A percentile compares a stretch with the other conserved stretches of the same genome.
These are phyloP conservation scores for Teleopsis dalmanni DNA, from an alignment of 1,140 invertebrate genomes.

Conservation along the genomic window DNA sequence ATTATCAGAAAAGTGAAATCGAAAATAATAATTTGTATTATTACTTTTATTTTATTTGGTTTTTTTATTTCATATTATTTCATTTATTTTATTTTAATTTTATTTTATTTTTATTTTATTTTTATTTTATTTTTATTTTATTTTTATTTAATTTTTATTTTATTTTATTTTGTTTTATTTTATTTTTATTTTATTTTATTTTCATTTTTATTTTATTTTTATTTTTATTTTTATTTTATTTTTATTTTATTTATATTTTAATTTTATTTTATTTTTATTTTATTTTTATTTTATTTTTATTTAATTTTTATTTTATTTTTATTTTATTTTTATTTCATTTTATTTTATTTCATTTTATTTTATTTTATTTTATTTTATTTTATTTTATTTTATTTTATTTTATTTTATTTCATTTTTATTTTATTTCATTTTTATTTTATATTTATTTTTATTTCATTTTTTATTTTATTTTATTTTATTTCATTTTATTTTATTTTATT, in stretches of 20 bases:
- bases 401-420: background rate
- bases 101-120: background rate
- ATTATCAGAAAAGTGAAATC: no score
- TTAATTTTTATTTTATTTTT: constrained; percentile 1
- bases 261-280: background rate
- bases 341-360: background rate
- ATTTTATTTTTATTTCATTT: background rate
- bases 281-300: background rate
- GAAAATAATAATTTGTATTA: no score
- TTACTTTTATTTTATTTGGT: background rate
- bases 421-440: background rate
- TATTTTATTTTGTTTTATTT: constrained; percentile 2
- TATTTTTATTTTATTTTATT: background rate
- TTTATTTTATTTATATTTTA: background rate
- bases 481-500: background rate
- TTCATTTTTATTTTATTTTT: background rate
- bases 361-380: background rate
- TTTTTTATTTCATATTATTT: background rate
- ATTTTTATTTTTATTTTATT: background rate
- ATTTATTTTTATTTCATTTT: constrained; percentile 16
- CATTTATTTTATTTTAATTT: background rate
- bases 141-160: constrained; percentile 7
- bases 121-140: background rate
- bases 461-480: background rate
- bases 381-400: background rate